Evolutionary conservation across 1,140 invertebrate species (phyloP).

Genomic region (Augochlora pura): DNA sequence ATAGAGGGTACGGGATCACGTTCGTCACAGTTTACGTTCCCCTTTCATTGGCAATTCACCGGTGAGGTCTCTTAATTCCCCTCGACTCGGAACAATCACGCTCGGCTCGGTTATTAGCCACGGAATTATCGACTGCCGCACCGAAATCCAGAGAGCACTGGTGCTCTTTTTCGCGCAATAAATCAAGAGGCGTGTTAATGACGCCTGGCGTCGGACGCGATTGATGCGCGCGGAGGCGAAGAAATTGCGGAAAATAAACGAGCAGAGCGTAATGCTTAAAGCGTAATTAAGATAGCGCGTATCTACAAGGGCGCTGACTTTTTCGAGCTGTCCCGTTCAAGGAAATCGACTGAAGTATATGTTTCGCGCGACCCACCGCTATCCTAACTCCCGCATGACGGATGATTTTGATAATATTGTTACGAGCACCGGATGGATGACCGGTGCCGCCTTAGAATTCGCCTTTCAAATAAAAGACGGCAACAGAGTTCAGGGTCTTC

Average conservation of each 20-base stretch:
- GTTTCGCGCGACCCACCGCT: no score
- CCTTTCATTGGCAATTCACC: not conserved
- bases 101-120: conserved; percentile 28
- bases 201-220: conserved; percentile 20
- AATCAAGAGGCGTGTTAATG: conserved; percentile 45
- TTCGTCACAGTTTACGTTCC: not conserved
- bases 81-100: not conserved
- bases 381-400: no score
- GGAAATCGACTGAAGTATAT: no score
- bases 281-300: conserved; percentile 31
- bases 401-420: no score
- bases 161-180: conserved; percentile 36
- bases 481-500: no score
- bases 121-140: conserved; percentile 34
- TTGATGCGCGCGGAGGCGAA: conserved; percentile 26
- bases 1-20: not conserved
- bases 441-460: no score
- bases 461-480: no score
- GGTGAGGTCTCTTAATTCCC: not conserved
- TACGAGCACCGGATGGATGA: no score
- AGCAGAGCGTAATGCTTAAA: conserved; percentile 10
- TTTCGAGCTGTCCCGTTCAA: no score
- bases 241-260: conserved; percentile 39
- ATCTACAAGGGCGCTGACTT: no score
- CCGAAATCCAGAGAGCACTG: conserved; percentile 17